Base-by-base conservation (phyloP, 2,797 vertebrate genomes). In the Knipowitschia caucasica region DNA sequence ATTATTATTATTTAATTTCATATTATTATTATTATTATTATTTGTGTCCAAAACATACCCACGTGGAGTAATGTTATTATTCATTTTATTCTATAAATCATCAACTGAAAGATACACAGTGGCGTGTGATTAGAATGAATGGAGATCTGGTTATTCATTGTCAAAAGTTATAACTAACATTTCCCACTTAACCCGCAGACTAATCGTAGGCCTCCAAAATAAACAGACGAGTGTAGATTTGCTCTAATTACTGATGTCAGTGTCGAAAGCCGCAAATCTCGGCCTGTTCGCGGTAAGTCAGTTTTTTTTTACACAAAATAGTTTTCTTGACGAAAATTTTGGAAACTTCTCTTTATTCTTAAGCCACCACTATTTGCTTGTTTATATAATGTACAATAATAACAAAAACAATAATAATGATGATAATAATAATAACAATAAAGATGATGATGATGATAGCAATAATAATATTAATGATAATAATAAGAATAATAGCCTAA, bases 21-120 rank as follows among this genome's bases (percentile, higher is more conserved):
- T 24, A 56, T 9, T 44, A 38, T 29, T 14, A 34, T 18, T 12
- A 50, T 4, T 18, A 21, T 8, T 25, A 30, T n/a, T 43, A 26
- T n/a, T 25, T 25, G 1, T 43, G 6, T 83, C 77, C 78, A 87
- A 82, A 92, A 92, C 89, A 79, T 73, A 90, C 88, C 85, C 94
- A 96, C 94, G 94, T 97, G 95, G 89, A 89, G 89, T 81, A 72
- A 73, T 89, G 85, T 91, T 91, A 92, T 93, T 94, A 94, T 96
- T 95, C 95, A 95, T 95, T 98, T 95, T 93, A 94, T 94, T 92
- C 93, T 94, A 96, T 94, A 95, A 97, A 98, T 96, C 92, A 98
- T 97, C 95, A 93, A 97, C 94, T 92, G 92, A 91, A 95, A 94
- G 93, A 94, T 92, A 95, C 94, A 95, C 94, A 94, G 89, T 91